Percentiles rank a stretch among this genome's conserved stretches.
phyloP scores from a whole-genome alignment of 2,113 vertebrate species.

The Spilogale gracilis region DNA sequence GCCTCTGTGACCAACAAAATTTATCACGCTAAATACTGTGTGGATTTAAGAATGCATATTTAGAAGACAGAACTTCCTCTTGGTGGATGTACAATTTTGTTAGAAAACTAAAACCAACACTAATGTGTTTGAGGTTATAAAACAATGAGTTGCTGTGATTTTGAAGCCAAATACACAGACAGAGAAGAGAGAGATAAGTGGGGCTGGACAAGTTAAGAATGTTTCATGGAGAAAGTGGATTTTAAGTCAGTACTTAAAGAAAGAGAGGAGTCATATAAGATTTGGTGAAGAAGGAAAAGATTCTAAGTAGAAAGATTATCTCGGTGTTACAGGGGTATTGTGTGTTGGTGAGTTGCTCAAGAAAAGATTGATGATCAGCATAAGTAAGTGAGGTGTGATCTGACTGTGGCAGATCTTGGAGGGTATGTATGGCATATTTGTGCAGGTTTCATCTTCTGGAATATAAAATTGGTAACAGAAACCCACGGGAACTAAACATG shows the following conservation, averaged over 20 bases:
- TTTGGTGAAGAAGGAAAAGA: not conserved
- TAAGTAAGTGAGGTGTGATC: not conserved
- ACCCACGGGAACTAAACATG: not conserved
- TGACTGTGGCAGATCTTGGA: not conserved
- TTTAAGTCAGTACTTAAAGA: not conserved
- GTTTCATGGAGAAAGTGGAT: not conserved
- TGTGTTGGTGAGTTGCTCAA: not conserved
- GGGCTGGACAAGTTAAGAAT: not conserved
- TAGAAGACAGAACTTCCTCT: not conserved
- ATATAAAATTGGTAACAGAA: not conserved
- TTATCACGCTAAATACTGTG: not conserved
- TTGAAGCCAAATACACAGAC: not conserved
- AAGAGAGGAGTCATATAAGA: not conserved
- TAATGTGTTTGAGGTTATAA: not conserved
- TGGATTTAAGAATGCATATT: not conserved
- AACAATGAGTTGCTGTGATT: not conserved
- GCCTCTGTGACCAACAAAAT: not conserved
- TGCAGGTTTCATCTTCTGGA: not conserved
- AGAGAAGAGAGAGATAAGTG: not conserved
- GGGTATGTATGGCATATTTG: not conserved
- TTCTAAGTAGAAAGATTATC: not conserved
- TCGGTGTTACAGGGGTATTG: not conserved
- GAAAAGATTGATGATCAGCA: not conserved
- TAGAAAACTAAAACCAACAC: not conserved
- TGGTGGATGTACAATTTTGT: not conserved